Percentiles rank a stretch among this genome's conserved stretches.
phyloP scores from a whole-genome alignment of 2,797 vertebrate genomes.

The Cebuella pygmaea region DNA sequence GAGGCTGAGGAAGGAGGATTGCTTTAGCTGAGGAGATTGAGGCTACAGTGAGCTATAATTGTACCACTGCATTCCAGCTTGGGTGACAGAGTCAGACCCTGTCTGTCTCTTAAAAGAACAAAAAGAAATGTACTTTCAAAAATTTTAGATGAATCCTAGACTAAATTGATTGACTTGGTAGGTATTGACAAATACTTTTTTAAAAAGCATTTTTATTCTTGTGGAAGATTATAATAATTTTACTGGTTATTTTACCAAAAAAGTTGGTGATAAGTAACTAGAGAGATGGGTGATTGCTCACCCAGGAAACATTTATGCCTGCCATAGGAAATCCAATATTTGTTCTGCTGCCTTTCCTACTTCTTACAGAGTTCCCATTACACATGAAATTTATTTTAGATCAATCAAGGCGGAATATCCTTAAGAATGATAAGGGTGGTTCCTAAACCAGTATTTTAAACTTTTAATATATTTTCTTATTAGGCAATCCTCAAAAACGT shows the following conservation, averaged over 20 bases:
- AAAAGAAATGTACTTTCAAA: neutral
- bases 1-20: no score
- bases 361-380: neutral
- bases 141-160: neutral
- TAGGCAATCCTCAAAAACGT: conserved; percentile 43
- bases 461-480: conserved; percentile 47
- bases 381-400: conserved; percentile 19
- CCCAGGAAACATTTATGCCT: neutral
- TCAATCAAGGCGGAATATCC: neutral
- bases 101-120: neutral
- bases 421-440: neutral
- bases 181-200: neutral
- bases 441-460: conserved; percentile 8
- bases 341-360: neutral
- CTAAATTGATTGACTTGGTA: neutral
- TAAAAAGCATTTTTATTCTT: neutral
- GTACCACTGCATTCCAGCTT: no score
- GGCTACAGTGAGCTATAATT: no score
- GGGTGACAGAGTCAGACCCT: no score
- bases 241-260: neutral
- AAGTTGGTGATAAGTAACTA: neutral
- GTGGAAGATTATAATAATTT: neutral
- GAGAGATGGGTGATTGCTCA: neutral
- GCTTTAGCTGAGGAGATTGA: no score
- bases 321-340: neutral